A percentile compares a stretch with the other conserved stretches of the same genome.
These are phyloP conservation scores for Iphiclides podalirius DNA, from an alignment of 2,888 invertebrate genomes.

Conservation along the genomic window DNA sequence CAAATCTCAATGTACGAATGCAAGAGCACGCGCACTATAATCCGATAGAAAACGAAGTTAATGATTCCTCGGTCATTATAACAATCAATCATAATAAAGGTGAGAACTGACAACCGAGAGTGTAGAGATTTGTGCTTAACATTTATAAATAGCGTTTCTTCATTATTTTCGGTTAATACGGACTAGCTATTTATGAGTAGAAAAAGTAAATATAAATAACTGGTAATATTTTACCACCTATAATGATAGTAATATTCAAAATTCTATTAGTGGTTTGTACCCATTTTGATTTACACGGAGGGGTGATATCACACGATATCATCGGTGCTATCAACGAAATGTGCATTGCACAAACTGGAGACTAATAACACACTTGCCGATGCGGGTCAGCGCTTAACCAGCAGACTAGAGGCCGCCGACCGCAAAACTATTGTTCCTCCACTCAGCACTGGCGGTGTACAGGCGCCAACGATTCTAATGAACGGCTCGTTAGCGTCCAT, in stretches of 20 bases:
- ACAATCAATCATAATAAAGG: slow-evolving; percentile 10
- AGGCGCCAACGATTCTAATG: slow-evolving; percentile 17
- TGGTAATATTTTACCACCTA: no score
- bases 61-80: slow-evolving; percentile 6
- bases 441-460: slow-evolving; percentile 4
- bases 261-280: no score
- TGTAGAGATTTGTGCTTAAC: not conserved
- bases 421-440: slow-evolving; percentile 22
- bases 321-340: no score
- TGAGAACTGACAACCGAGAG: slow-evolving; percentile 1
- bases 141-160: no score
- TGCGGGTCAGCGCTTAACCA: slow-evolving; percentile 11
- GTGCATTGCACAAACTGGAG: no score
- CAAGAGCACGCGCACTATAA: slow-evolving; percentile 5
- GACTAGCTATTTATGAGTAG: no score
- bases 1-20: slow-evolving; percentile 19
- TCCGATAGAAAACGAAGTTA: slow-evolving; percentile 15
- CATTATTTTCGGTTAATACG: no score
- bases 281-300: no score
- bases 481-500: slow-evolving; percentile 19
- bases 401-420: slow-evolving; percentile 11
- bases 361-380: slow-evolving; percentile 9
- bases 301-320: no score
- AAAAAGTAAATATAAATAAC: no score
- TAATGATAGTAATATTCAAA: no score